Evolutionary conservation across 2,113 vertebrate genomes (phyloP).

Genomic region (Sinocyclocheilus anophthalmus): DNA sequence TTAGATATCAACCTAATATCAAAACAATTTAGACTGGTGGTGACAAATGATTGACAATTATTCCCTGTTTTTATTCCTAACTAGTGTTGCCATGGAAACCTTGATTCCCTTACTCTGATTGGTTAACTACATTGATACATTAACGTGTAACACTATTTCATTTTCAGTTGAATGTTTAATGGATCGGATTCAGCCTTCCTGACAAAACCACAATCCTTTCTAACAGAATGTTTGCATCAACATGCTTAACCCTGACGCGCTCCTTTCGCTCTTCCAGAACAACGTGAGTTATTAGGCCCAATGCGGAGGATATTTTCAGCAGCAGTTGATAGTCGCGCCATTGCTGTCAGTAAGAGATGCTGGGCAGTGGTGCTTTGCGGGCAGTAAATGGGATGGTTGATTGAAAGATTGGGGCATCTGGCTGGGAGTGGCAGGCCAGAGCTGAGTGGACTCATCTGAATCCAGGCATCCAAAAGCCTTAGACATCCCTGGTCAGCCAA

Average conservation of each 20-base stretch:
- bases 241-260: neutral
- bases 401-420: constrained; percentile 73
- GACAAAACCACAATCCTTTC: neutral
- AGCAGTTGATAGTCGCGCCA: constrained; percentile 43
- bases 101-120: constrained; percentile 47
- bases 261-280: neutral
- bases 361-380: constrained; percentile 69
- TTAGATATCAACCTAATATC: constrained; percentile 57
- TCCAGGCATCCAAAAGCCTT: constrained; percentile 64
- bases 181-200: neutral
- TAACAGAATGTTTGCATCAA: neutral
- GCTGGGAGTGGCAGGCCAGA: constrained; percentile 65
- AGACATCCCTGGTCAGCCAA: constrained; percentile 57
- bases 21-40: constrained; percentile 53
- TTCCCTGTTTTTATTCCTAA: constrained; percentile 29
- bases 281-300: constrained; percentile 6
- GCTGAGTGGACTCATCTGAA: constrained; percentile 57
- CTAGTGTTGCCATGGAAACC: constrained; percentile 51
- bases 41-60: constrained; percentile 58
- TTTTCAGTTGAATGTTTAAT: neutral
- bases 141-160: neutral
- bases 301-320: constrained; percentile 13
- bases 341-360: constrained; percentile 60
- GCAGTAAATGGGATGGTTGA: constrained; percentile 71
- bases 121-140: constrained; percentile 33